These are phyloP conservation scores for Glaucopsyche alexis DNA, from an alignment of 2,888 invertebrate genomes.

Conservation along the genomic window DNA sequence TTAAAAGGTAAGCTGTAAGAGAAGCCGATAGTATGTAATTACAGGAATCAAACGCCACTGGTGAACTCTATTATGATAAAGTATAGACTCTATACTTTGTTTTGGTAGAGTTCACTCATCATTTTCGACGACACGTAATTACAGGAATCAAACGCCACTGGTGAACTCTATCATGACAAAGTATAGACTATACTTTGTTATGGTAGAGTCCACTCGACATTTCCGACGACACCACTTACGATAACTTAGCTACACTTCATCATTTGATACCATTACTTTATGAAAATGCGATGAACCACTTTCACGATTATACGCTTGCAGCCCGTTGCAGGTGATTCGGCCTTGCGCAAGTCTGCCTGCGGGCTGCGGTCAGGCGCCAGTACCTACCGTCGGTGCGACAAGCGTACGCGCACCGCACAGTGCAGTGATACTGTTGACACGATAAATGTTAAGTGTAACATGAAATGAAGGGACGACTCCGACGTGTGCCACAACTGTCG, in stretches of 20 bases:
- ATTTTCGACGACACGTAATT: too few species aligned
- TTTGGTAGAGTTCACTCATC: too few species aligned
- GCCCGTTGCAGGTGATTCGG: constrained; percentile 54
- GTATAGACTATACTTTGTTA: too few species aligned
- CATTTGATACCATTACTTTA: constrained; percentile 32
- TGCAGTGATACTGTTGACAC: constrained; percentile 39
- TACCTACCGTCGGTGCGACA: constrained; percentile 44
- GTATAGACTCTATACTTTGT: too few species aligned
- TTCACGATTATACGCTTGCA: constrained; percentile 54
- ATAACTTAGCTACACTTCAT: neutral
- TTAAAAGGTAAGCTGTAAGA: too few species aligned
- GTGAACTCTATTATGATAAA: too few species aligned
- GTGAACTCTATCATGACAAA: too few species aligned
- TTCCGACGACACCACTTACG: too few species aligned
- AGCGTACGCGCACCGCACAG: constrained; percentile 44
- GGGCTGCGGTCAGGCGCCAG: constrained; percentile 60
- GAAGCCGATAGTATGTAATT: too few species aligned
- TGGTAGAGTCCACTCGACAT: too few species aligned
- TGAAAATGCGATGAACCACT: constrained; percentile 56
- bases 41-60: too few species aligned
- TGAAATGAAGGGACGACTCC: constrained; percentile 69
- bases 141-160: too few species aligned
- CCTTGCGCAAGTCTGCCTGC: constrained; percentile 56
- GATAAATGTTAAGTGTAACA: constrained; percentile 38
- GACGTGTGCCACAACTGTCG: constrained; percentile 54